Evolutionary conservation across 2,113 vertebrate species (phyloP), one percentile per base, ranked within the genome.

Genomic region (Crotalus tigris): DNA sequence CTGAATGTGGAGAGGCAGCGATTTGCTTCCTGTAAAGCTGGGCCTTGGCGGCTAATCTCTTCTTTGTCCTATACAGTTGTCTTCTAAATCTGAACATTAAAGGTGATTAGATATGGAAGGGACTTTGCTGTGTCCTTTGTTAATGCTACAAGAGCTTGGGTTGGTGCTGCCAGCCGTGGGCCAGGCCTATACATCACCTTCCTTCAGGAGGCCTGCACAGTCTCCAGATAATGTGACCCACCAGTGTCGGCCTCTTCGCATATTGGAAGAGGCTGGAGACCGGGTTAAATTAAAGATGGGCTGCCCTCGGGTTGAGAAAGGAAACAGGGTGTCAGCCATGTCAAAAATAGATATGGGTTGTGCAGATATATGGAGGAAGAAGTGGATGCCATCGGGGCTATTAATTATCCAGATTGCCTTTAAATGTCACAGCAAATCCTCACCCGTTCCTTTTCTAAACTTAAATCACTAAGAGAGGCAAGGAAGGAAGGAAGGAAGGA

Each of bases 371-470:
- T 98, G 97, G 98, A 90, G 93, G 94, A 97, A 96, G 97, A 97
- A 97, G 97, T 96, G 97, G 97, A 97, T 87, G 93, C 97, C 95
- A 95, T 96, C 96, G 97, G 96, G 91, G 96, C 97, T 97, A 98
- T 98, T 96, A 95, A 97, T 98, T 98, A 98, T 97, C 97, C 96
- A 97, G 97, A 98, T 98, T 97, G 98, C 97, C 98, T 98, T 98
- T 98, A 98, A 98, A 98, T 91, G 98, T 98, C 98, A 98, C 97
- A 97, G 97, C 97, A 98, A 98, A 98, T 98, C 97, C 97, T 98
- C 97, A 94, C 94, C 97, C 96, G 95, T 97, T 97, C 97, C 97
- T 97, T 98, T 98, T 97, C 24, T 96, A 96, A 97, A 97, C 91
- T 93, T 98, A 98, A 98, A 98, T 98, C 98, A 98, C 96, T 2